Evolutionary conservation across 2,113 vertebrate species (phyloP), one percentile per base, ranked within the genome.

Genomic region (Zosterops pallidus): DNA sequence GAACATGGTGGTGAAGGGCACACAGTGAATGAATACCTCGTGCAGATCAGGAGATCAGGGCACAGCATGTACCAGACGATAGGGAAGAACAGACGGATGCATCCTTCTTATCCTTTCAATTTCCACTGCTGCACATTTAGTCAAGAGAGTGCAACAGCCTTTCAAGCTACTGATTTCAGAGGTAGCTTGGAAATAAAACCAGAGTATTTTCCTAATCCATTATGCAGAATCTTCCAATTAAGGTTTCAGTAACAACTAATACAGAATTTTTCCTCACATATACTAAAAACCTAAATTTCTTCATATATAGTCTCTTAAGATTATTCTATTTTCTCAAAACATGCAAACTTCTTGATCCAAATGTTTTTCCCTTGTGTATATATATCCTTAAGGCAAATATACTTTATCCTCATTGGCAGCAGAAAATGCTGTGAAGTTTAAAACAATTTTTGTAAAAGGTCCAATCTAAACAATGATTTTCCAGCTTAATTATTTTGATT

Each of bases 1-100:
- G 91, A 89, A 44, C 76, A 29, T 17, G 47, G 80, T 3, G 3
- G 83, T 57, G 83, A 92, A 95, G 89, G 96, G 83, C 83, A 83
- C 33, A 55, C 63, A 81, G 83, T 96, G 89, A 96, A 91, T 83
- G 60, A 96, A 94, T 65, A 50, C 80, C 72, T 83, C 28, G 86
- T 70, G 83, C 76, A 96, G 89, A 96, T 95, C 93, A 81, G 90
- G 56, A 94, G 93, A 94, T 96, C 86, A 91, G 91, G 72, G 79
- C 80, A 91, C 86, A 91, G 64, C 47, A 24, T 74, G 84, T 72
- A 83, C 59, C 78, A 90, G 64, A n/a, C 1, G 64, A 96, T 91
- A 96, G 93, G 59, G 70, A 83, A 50, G 76, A 95, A 63, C 77
- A 91, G 86, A 95, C 37, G 14, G 77, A 94, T 89, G 50, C 25